Percentiles rank a stretch among this genome's conserved stretches.
Evolutionary conservation across 2,888 invertebrate species (phyloP).

Genomic region (Melieria picta): DNA sequence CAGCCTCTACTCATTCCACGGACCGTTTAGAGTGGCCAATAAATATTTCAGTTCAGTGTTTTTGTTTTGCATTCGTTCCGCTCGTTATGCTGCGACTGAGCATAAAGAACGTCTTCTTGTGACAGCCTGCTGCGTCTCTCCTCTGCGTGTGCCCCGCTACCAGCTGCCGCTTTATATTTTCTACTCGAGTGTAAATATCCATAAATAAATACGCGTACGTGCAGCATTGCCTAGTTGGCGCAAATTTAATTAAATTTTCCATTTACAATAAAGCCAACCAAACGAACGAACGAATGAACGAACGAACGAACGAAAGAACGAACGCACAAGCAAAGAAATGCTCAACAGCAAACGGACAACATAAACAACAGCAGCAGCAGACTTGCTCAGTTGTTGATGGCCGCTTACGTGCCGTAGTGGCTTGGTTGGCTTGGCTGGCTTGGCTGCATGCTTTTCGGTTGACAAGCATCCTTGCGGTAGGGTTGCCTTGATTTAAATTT

Average conservation of each 20-base stretch:
- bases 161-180: not conserved
- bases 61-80: no score
- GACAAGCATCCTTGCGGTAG: not conserved
- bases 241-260: slow-evolving; percentile 34
- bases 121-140: no score
- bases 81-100: no score
- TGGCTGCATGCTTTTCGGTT: not conserved
- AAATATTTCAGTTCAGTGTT: no score
- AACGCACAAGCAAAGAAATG: slow-evolving; percentile 2
- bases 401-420: no score
- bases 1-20: no score
- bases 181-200: not conserved
- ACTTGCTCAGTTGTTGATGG: no score
- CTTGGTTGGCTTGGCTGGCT: not conserved
- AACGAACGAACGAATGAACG: not conserved
- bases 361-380: not conserved
- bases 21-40: no score
- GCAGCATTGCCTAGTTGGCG: slow-evolving; percentile 1
- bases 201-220: slow-evolving; percentile 6
- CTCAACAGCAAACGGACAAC: not conserved
- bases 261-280: slow-evolving; percentile 22
- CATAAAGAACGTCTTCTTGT: no score
- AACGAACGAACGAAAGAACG: not conserved
- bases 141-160: no score
- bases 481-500: slow-evolving; percentile 31